These are phyloP conservation scores for Bovichtus variegatus DNA, from an alignment of 2,797 vertebrate genomes.

Conservation along the genomic window DNA sequence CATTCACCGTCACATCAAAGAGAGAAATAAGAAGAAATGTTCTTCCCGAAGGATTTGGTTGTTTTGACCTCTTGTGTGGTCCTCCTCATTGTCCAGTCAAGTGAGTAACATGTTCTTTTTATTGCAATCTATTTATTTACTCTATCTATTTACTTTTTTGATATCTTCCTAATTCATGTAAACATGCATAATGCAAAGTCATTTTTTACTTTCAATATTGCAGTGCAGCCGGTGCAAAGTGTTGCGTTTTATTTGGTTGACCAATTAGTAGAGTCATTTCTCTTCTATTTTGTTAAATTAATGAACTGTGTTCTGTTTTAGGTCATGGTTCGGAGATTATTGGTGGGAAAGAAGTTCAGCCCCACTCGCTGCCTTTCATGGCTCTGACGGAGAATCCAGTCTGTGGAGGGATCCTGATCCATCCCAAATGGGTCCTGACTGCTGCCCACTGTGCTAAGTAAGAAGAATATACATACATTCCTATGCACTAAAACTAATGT, in stretches of 20 bases:
- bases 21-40: constrained; percentile 49
- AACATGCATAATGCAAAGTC: background rate
- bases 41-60: background rate
- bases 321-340: constrained; percentile 77
- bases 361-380: constrained; percentile 79
- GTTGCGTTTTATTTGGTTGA: background rate
- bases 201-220: background rate
- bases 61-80: constrained; percentile 4
- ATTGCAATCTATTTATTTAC: no score
- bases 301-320: constrained; percentile 31
- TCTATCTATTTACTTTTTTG: background rate
- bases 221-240: background rate
- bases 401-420: constrained; percentile 78
- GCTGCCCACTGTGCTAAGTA: constrained; percentile 76
- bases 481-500: no score
- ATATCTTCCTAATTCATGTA: background rate
- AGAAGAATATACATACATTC: background rate
- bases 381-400: background rate
- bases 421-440: constrained; percentile 77
- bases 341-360: constrained; percentile 64
- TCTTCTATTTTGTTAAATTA: background rate
- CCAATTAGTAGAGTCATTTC: background rate
- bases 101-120: constrained; percentile 51
- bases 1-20: constrained; percentile 16
- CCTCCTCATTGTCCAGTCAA: constrained; percentile 39